Evolutionary conservation across 92 coral and sea anemone genomes (phyloP).

Genomic region (Muricea muricata): DNA sequence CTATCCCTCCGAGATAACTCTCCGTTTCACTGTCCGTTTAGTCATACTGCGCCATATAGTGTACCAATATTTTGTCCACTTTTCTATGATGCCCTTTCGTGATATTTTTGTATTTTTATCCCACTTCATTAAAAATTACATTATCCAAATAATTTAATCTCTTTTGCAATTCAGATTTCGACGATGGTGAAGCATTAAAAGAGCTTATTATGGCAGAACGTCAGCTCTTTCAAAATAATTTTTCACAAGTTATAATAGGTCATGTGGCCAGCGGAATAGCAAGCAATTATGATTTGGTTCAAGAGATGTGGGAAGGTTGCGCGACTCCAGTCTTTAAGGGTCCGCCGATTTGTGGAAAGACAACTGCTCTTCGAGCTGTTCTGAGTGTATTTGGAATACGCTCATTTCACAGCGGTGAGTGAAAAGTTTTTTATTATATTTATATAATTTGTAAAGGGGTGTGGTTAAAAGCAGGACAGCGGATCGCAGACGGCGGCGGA

Average conservation of each 20-base stretch:
- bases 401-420: neutral
- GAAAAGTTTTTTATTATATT: neutral
- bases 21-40: no score
- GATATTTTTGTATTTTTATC: no score
- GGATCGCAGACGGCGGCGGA: no score
- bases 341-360: conserved; percentile 49
- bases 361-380: conserved; percentile 37
- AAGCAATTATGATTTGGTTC: conserved; percentile 11
- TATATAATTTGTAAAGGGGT: neutral
- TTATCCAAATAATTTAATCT: no score
- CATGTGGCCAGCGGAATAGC: conserved; percentile 47
- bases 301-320: conserved; percentile 64
- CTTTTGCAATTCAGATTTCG: conserved; percentile 19
- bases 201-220: conserved; percentile 16
- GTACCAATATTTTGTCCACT: no score
- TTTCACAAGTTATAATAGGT: conserved; percentile 35
- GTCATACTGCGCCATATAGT: no score
- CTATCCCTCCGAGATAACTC: no score
- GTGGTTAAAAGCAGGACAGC: no score
- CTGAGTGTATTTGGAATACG: neutral
- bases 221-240: conserved; percentile 42
- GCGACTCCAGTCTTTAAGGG: conserved; percentile 48
- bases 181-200: conserved; percentile 38
- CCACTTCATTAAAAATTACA: no score
- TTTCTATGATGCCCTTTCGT: no score